Base-by-base conservation (phyloP, 2,888 invertebrate species). In the Macrosiphum euphorbiae region DNA sequence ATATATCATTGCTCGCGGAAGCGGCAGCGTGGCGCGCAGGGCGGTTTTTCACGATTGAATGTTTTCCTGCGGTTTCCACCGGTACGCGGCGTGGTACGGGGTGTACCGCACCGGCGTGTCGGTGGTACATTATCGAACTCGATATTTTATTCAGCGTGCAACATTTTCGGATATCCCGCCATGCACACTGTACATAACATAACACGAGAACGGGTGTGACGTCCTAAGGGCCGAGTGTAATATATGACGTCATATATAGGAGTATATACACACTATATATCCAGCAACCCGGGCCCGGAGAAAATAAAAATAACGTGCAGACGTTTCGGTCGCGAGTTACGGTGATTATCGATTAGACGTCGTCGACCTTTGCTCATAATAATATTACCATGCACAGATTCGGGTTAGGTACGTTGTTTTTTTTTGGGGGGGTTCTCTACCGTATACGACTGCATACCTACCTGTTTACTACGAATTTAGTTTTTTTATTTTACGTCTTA, bases 1-100 rank as follows among this genome's bases (percentile, higher is more conserved):
- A 87, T 87, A 87, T 87, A 87, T 87, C 87, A 87, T 87, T 52
- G 50, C 47, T n/a, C 8, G 78, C 35, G 78, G 78, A 35, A 78
- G 35, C 35, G 35, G 78, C 8, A 41, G 78, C 8, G 20, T 20
- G 78, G 35, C 2, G 78, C 7, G 78, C 35, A 35, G 35, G 78
- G 35, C 0, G 8, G 78, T 78, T 78, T 78, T 78, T 78, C 35
- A 35, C 78, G 78, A 78, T 78, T 78, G 78, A 78, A 78, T 78
- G 35, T 78, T 78, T 78, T 78, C 78, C 78, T 35, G 78, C 3
- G 78, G 78, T 78, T 41, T 78, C 78, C 35, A 41, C 35, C 35
- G 35, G 35, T 35, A 20, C 78, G 8, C 78, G 24, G 35, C 24
- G 26, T 4, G 78, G 78, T 78, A 78, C 78, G 20, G 78, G 78